These are phyloP conservation scores for Lordiphosa collinella DNA, from an alignment of 1,140 invertebrate genomes.

Conservation along the genomic window DNA sequence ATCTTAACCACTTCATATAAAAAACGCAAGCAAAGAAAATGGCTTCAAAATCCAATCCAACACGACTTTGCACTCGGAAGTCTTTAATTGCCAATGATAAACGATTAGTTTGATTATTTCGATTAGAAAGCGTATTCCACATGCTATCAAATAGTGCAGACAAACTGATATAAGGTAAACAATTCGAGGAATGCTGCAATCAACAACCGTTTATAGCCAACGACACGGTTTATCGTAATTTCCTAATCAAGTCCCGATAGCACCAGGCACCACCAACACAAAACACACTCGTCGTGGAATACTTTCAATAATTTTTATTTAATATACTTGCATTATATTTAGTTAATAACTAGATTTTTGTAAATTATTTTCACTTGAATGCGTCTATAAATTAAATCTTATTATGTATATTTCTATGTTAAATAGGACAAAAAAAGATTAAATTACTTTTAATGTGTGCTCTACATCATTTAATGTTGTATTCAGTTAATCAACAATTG, in stretches of 20 bases:
- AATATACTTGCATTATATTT: slow-evolving; percentile 66
- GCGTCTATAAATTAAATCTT: slow-evolving; percentile 72
- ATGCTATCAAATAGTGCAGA: no score
- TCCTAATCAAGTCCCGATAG: neutral
- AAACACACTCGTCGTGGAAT: neutral
- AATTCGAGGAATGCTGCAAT: no score
- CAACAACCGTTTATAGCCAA: neutral
- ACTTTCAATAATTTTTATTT: slow-evolving; percentile 8
- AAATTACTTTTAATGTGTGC: slow-evolving; percentile 36
- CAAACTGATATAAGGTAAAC: no score
- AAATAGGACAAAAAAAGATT: slow-evolving; percentile 62
- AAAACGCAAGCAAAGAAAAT: no score
- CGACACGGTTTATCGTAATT: neutral
- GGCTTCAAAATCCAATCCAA: no score
- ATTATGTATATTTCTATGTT: slow-evolving; percentile 66
- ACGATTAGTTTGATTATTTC: no score
- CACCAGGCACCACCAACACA: neutral
- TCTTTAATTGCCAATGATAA: no score
- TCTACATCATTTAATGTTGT: slow-evolving; percentile 49
- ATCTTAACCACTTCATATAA: no score
- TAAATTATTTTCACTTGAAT: slow-evolving; percentile 73
- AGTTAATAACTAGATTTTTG: slow-evolving; percentile 71
- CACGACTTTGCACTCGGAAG: no score
- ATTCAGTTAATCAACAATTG: slow-evolving; percentile 48
- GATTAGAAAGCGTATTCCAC: no score